Conservation (phyloP, 1,140 invertebrate genomes). For the Teleogryllus occipitalis region DNA sequence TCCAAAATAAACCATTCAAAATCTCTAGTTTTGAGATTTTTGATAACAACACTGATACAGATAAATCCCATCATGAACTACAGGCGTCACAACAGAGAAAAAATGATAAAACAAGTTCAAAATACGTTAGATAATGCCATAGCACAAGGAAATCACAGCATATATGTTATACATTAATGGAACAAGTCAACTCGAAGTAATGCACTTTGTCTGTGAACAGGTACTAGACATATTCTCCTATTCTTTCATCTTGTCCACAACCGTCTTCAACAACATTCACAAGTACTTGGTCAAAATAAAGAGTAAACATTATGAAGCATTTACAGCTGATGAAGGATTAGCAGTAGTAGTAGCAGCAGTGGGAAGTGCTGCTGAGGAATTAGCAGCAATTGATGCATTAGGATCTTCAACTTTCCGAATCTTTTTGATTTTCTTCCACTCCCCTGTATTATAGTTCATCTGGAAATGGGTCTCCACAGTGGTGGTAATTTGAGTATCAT, state of each 20-base stretch:
- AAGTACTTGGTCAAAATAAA: background rate
- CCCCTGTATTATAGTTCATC: constrained; percentile 92
- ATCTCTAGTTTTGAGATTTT: too few relatives aligned
- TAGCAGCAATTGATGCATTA: constrained; percentile 27
- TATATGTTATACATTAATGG: background rate
- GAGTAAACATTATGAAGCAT: background rate
- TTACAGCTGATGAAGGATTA: background rate
- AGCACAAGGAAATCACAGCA: background rate
- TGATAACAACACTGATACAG: too few relatives aligned
- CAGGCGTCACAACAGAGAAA: background rate
- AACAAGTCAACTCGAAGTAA: background rate
- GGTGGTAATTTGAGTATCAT: constrained; percentile 63
- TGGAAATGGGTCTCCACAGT: constrained; percentile 89
- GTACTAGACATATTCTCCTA: background rate
- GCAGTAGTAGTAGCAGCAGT: constrained; percentile 28
- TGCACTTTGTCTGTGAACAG: background rate
- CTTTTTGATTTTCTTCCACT: constrained; percentile 88
- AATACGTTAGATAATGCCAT: background rate
- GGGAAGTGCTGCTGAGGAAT: constrained; percentile 31
- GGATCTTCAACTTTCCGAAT: constrained; percentile 39
- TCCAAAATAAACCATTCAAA: too few relatives aligned
- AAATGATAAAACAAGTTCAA: background rate
- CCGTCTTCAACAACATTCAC: background rate
- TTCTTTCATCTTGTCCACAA: background rate
- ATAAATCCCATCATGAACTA: too few relatives aligned